A percentile compares a stretch with the other conserved stretches of the same genome.
phyloP scores from a whole-genome alignment of 2,113 vertebrate species.

The Ondatra zibethicus region DNA sequence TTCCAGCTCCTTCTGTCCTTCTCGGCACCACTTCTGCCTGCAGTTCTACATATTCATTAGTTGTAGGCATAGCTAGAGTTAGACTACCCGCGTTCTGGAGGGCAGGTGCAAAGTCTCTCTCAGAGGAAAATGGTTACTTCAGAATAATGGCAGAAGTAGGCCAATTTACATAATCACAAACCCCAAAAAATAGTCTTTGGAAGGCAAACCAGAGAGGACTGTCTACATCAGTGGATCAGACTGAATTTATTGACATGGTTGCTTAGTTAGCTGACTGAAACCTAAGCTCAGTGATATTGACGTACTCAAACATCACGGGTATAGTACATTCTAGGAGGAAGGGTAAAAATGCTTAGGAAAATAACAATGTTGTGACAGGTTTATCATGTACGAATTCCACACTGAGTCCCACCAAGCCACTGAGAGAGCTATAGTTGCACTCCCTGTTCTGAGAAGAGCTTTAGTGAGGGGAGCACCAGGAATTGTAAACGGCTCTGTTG shows the following conservation, averaged over 20 bases:
- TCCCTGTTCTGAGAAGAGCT: neutral
- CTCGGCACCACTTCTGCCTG: neutral
- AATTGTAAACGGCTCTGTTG: neutral
- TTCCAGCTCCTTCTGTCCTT: neutral
- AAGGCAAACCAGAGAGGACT: neutral
- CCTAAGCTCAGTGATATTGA: slow-evolving; percentile 21
- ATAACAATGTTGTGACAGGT: neutral
- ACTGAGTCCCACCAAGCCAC: neutral
- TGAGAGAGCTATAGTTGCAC: neutral
- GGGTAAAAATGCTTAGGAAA: slow-evolving; percentile 7
- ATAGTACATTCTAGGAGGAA: neutral
- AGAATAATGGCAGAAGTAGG: neutral
- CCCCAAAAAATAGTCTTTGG: slow-evolving; percentile 17
- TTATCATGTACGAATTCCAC: neutral
- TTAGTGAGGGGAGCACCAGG: neutral
- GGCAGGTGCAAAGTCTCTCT: slow-evolving; percentile 25
- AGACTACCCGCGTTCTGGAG: neutral
- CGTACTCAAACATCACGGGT: neutral
- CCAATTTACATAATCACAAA: slow-evolving; percentile 45
- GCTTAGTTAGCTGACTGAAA: slow-evolving; percentile 56
- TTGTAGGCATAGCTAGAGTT: slow-evolving; percentile 8
- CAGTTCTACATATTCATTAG: neutral
- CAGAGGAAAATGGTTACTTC: neutral
- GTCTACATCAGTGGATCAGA: neutral
- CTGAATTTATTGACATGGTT: slow-evolving; percentile 51